Conservation (phyloP, 1,140 invertebrate genomes). For the Penaeus japonicus region DNA sequence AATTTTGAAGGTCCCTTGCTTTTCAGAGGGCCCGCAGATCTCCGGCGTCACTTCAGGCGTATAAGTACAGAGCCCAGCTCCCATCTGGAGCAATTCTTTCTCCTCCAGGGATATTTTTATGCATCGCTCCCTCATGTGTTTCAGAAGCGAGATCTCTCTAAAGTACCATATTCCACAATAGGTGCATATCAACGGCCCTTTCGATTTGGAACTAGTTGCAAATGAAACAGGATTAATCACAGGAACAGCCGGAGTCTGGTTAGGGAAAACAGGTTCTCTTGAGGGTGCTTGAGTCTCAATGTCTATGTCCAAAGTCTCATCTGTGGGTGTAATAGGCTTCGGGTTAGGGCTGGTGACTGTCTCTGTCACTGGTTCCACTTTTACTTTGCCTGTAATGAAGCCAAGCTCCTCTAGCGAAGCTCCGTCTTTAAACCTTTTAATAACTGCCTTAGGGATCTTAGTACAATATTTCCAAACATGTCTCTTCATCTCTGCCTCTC, state of each 20-base stretch:
- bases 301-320: too few species aligned
- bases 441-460: conserved; percentile 15
- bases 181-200: conserved; percentile 31
- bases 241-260: not conserved
- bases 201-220: conserved; percentile 1
- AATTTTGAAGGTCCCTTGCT: too few species aligned
- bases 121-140: conserved; percentile 46
- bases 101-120: conserved; percentile 25
- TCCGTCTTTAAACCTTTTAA: conserved; percentile 26
- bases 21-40: not conserved
- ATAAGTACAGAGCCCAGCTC: conserved; percentile 10
- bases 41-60: not conserved
- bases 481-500: conserved; percentile 35
- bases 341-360: too few species aligned
- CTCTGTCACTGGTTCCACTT: not conserved
- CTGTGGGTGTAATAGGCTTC: too few species aligned
- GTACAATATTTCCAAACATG: conserved; percentile 45
- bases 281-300: too few species aligned
- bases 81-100: conserved; percentile 24
- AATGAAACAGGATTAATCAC: not conserved
- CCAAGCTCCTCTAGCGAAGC: conserved; percentile 31
- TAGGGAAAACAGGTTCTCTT: not conserved
- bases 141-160: conserved; percentile 32
- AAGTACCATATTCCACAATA: conserved; percentile 52
- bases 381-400: not conserved